A percentile compares a stretch with the other conserved stretches of the same genome.
Evolutionary conservation across 2,888 invertebrate genomes (phyloP).

Genomic region (Periphyllus acericola): DNA sequence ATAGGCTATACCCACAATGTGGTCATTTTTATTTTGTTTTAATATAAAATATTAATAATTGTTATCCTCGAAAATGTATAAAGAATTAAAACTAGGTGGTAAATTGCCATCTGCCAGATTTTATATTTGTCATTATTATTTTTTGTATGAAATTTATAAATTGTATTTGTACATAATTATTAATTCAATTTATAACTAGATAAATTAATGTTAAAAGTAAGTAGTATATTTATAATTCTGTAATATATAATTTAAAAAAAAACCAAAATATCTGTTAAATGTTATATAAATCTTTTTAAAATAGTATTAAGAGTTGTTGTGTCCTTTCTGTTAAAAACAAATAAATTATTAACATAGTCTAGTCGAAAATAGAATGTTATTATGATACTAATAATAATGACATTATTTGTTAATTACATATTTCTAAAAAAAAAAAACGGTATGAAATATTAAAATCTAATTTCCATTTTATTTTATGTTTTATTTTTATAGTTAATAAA

Average conservation of each 20-base stretch:
- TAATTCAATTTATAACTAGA: conserved; percentile 54
- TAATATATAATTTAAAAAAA: conserved; percentile 46
- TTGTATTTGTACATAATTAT: conserved; percentile 41
- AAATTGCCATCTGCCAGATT: conserved; percentile 34
- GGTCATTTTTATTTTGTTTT: conserved; percentile 56
- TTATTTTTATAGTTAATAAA: not conserved
- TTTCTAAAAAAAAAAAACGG: conserved; percentile 21
- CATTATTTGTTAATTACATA: conserved; percentile 53
- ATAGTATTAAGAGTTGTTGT: conserved; percentile 56
- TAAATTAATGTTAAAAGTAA: conserved; percentile 57
- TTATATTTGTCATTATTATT: conserved; percentile 52
- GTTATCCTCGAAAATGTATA: conserved; percentile 38
- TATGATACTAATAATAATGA: conserved; percentile 52
- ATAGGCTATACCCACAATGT: not conserved
- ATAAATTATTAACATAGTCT: conserved; percentile 60
- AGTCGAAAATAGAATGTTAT: conserved; percentile 54
- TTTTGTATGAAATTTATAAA: conserved; percentile 55
- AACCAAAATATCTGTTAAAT: conserved; percentile 51
- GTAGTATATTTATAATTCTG: conserved; percentile 48
- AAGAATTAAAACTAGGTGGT: conserved; percentile 29
- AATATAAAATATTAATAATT: conserved; percentile 40
- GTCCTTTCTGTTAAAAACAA: conserved; percentile 56
- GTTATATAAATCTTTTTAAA: conserved; percentile 48
- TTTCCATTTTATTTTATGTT: conserved; percentile 21
- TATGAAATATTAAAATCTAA: conserved; percentile 54